Evolutionary conservation across 2,113 vertebrate species (phyloP), one percentile per base, ranked within the genome.

Genomic region (Mionectes macconnelli): DNA sequence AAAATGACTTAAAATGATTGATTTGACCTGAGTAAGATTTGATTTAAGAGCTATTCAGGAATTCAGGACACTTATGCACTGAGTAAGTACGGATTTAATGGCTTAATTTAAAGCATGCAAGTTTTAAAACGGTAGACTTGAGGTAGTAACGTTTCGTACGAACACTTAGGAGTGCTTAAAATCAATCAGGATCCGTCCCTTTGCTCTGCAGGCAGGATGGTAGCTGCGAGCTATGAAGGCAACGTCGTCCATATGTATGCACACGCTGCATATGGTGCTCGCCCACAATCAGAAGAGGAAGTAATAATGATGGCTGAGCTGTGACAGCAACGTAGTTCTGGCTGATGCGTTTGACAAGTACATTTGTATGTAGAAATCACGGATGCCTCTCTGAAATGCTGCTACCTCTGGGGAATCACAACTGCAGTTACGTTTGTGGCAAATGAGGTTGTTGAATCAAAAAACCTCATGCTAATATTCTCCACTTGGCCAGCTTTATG

Each of bases 1-100:
- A 92, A 85, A 53, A 74, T 15, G 14, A 73, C 63, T 88, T 80
- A 35, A 77, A 80, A 84, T 96, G 85, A 95, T 91, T 94, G 68
- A 96, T 97, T 81, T 52, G 68, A 81, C 88, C 63, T 84, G 28
- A 8, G 8, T 68, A 82, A 86, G 69, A 88, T 93, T 90, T 88
- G 93, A 95, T 94, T 95, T 87, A 93, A 84, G 59, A 94, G 52
- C 82, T 96, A 5, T 81, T 96, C 92, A 93, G 85, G 75, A 95
- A 94, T 91, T 97, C 90, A 96, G 72, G 68, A 87, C 89, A 94
- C 49, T 95, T 96, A 95, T 69, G 80, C 89, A 66, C 62, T 68
- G 78, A 94, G 39, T 70, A 90, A 91, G 94, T 96, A 90, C 37
- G 44, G 85, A 72, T 93, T 96, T 97, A 96, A 93, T 86, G 49